Evolutionary conservation across 1,140 invertebrate genomes (phyloP).

Genomic region (Ceratina australensis): DNA sequence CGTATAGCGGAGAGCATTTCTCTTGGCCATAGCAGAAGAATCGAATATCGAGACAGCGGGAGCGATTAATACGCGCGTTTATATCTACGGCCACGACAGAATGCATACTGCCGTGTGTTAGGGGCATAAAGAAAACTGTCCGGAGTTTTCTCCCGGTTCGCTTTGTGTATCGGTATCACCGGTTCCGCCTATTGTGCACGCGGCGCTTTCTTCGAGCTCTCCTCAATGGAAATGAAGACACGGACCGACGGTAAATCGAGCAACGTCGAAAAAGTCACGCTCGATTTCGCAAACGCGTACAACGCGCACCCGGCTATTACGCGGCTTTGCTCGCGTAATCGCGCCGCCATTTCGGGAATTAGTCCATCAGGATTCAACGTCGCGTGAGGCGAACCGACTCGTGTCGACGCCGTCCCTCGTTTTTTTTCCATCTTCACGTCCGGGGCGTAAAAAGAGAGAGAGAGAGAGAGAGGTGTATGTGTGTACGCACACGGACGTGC

Average conservation of each 20-base stretch:
- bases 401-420: constrained; percentile 20
- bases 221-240: constrained; percentile 35
- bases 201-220: neutral
- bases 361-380: constrained; percentile 56
- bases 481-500: neutral
- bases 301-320: constrained; percentile 30
- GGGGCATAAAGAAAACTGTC: neutral
- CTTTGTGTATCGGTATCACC: constrained; percentile 8
- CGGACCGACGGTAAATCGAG: constrained; percentile 42
- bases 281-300: constrained; percentile 49
- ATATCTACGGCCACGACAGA: too few relatives aligned
- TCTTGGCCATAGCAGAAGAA: too few relatives aligned
- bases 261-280: constrained; percentile 29
- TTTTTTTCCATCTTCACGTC: neutral
- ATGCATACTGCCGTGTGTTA: neutral
- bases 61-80: neutral
- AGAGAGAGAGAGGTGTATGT: too few relatives aligned
- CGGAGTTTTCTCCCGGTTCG: neutral
- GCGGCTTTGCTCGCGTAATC: constrained; percentile 49
- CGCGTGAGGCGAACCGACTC: constrained; percentile 46
- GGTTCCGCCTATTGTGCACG: constrained; percentile 5
- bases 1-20: too few relatives aligned
- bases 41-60: neutral
- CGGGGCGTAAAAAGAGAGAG: neutral
- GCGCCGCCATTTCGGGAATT: constrained; percentile 44